phyloP scores from a whole-genome alignment of 2,113 vertebrate species.

The Galbula dea region DNA sequence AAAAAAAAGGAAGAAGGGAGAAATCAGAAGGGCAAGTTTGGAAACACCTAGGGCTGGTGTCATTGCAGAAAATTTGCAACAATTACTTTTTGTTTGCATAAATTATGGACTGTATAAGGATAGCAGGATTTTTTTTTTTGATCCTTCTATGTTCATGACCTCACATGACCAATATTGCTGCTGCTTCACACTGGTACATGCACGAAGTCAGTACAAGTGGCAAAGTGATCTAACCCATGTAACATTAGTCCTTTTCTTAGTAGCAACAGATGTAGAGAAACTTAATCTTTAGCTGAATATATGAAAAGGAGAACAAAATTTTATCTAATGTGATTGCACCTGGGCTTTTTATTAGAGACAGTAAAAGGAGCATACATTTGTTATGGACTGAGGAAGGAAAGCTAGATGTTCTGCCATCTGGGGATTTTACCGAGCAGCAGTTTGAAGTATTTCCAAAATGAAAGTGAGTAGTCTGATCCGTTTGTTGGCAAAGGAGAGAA shows the following conservation, averaged over 20 bases:
- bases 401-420: constrained; percentile 13
- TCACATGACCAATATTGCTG: not conserved
- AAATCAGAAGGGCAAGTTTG: not conserved
- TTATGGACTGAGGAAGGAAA: not conserved
- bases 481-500: not conserved
- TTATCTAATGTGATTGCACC: not conserved
- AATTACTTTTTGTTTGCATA: not conserved
- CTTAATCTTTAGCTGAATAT: not conserved
- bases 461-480: not conserved
- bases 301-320: not conserved
- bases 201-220: not conserved
- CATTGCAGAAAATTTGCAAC: not conserved
- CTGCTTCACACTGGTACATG: not conserved
- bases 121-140: not conserved
- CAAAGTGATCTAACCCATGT: not conserved
- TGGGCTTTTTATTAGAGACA: not conserved
- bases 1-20: not conserved
- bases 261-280: not conserved
- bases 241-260: not conserved
- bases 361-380: not conserved
- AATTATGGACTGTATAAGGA: not conserved
- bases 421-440: not conserved
- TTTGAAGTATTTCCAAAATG: not conserved
- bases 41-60: not conserved
- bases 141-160: not conserved